Evolutionary conservation across 92 coral and sea anemone genomes (phyloP).

Genomic region (Actinostola sp.): DNA sequence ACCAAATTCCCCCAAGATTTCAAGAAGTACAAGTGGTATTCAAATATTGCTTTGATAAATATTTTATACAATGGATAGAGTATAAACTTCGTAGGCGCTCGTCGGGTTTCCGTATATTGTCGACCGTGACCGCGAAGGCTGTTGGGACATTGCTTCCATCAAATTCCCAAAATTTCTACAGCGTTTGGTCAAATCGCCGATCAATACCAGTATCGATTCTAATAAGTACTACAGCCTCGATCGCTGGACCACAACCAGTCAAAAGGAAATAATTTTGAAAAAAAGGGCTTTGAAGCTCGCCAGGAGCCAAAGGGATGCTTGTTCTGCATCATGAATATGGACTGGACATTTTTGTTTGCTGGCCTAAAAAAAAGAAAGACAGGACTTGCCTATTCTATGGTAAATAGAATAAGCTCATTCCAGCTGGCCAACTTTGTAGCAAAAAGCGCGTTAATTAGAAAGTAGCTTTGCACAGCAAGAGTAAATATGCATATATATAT

Average conservation of each 20-base stretch:
- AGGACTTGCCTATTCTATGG: neutral
- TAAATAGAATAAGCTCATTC: neutral
- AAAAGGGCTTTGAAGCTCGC: slow-evolving; percentile 1
- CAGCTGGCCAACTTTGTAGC: neutral
- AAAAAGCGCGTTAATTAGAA: neutral
- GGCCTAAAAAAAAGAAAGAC: too few species aligned
- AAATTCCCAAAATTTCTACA: too few species aligned
- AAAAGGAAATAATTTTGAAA: slow-evolving; percentile 3
- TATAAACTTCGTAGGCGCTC: too few species aligned
- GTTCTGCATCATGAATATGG: neutral
- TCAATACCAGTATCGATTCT: too few species aligned
- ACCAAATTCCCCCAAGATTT: neutral
- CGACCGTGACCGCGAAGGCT: too few species aligned
- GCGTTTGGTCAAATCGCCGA: too few species aligned
- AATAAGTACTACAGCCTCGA: too few species aligned
- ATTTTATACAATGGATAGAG: neutral
- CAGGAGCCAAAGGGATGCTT: slow-evolving; percentile 12
- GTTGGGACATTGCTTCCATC: neutral
- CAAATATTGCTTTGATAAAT: slow-evolving; percentile 9
- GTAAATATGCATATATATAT: neutral
- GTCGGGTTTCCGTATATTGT: too few species aligned
- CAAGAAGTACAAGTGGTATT: slow-evolving; percentile 38
- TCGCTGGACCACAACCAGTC: too few species aligned
- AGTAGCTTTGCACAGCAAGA: slow-evolving; percentile 16
- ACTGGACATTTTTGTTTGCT: too few species aligned